Evolutionary conservation across 2,888 invertebrate genomes (phyloP), one percentile per base, ranked within the genome.

Genomic region (Papilio gigon): DNA sequence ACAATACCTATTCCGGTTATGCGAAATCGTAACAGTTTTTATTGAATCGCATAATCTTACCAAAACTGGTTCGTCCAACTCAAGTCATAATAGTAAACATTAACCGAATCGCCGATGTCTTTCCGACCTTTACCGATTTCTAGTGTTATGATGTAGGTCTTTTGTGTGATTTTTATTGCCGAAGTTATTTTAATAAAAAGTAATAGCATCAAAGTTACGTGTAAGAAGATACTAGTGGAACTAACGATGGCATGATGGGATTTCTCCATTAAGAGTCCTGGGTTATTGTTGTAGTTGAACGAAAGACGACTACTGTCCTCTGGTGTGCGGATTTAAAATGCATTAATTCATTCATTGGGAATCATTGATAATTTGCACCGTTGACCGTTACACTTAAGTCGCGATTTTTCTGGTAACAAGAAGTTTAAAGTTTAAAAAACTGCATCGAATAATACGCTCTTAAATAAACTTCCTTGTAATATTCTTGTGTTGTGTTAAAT

Each of bases 401-500:
- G 2, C 0, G 20, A 17, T 42, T 42, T 42, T 5, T 42, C 2
- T 42, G n/a, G 17, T 8, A 1, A 20, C 44, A 2, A 44, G 44
- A 44, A 6, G 17, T 20, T 8, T n/a, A n/a, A n/a, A 40, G 8
- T n/a, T 27, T 27, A 11, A n/a, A n/a, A 27, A 4, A 0, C 8
- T 27, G 6, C n/a, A 12, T 3, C 5, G n/a, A 14, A 53, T 14
- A 2, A 14, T 30, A n/a, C 11, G n/a, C 14, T 30, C 27, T 27
- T 6, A 8, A 53, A 8, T 27, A n/a, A 27, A 25, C 27, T 27
- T 27, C 14, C 8, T 53, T 14, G 2, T 1, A n/a, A 50, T 25
- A 17, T 17, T 4, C 6, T 14, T 53, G 27, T 27, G 1, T 27
- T 30, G 11, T 56, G 84, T 78, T 84, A 79, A 74, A 71, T 72